Conservation (phyloP, 2,888 invertebrate genomes). For the Stenolophus ochropezus region DNA sequence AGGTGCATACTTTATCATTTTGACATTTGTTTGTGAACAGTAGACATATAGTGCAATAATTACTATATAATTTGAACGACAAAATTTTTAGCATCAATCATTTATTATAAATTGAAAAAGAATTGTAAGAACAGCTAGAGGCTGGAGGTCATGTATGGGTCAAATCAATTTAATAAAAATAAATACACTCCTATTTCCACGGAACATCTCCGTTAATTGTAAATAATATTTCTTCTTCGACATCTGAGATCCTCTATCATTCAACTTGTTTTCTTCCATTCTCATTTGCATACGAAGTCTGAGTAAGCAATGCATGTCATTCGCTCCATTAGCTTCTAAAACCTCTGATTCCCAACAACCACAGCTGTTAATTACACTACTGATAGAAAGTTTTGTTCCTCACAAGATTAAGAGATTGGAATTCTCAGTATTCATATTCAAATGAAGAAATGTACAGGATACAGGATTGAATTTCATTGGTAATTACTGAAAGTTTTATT, state of each 20-base stretch:
- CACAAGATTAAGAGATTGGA: slow-evolving; percentile 26
- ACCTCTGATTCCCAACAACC: background rate
- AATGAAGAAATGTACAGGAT: slow-evolving; percentile 1
- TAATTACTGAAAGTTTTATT: background rate
- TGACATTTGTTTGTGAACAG: too few species aligned
- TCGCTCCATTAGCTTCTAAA: slow-evolving; percentile 14
- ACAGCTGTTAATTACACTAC: slow-evolving; percentile 13
- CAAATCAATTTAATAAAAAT: background rate
- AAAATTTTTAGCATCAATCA: too few species aligned
- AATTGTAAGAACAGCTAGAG: background rate
- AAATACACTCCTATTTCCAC: background rate
- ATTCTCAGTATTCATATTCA: slow-evolving; percentile 33
- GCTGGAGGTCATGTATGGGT: background rate
- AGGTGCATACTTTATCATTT: too few species aligned
- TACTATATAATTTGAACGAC: too few species aligned
- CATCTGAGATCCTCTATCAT: background rate
- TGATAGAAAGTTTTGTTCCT: slow-evolving; percentile 31
- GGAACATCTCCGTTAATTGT: background rate
- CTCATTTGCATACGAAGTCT: slow-evolving; percentile 24
- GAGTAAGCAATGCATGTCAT: slow-evolving; percentile 1
- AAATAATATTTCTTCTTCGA: background rate
- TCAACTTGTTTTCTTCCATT: background rate
- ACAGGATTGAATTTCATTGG: background rate
- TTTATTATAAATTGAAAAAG: background rate
- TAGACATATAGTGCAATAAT: too few species aligned